Base-by-base conservation (phyloP, 2,113 vertebrate species). In the Chaetodon auriga region DNA sequence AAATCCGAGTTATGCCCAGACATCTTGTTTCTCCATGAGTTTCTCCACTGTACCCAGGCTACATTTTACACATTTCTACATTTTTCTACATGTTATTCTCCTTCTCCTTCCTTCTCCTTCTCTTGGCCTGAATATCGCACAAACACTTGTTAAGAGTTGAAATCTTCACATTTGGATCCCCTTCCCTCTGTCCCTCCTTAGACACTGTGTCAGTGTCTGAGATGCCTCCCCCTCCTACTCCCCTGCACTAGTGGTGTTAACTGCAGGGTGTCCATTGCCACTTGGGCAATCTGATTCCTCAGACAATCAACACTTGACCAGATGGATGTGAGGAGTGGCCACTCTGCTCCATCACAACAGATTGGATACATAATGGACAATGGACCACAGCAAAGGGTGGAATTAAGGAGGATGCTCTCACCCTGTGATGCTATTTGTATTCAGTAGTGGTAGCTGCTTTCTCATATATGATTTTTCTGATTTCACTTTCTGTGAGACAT, bases 261-360 rank as follows among this genome's bases (percentile, higher is more conserved):
- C 46, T 48, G 55, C 54, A 53, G 35, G 19, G 61, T 30, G 46
- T 51, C 46, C 16, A 57, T 48, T 83, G 62, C 78, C 75, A 70
- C 72, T 79, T 75, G 60, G 58, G 66, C 81, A 72, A n/a, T 82
- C 75, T 78, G 58, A 58, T 71, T 81, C 58, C 62, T 80, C 70
- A 84, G 61, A 76, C 84, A 93, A 87, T 91, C 83, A 81, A 83
- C 82, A 84, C 81, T 87, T 72, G 82, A 83, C 77, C 87, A 85
- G 87, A 86, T 89, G 75, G 86, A 86, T 10, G 7, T 61, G 71
- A 89, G 60, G 84, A 85, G 74, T 63, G 43, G 45, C 70, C 46
- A 49, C 82, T 89, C 74, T 68, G 53, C 80, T 83, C 79, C 88
- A 83, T 87, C 86, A 63, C 60, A 65, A 51, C 72, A 87, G 71